Evolutionary conservation across 2,888 invertebrate genomes (phyloP).

Genomic region (Pristionchus fissidentatus): DNA sequence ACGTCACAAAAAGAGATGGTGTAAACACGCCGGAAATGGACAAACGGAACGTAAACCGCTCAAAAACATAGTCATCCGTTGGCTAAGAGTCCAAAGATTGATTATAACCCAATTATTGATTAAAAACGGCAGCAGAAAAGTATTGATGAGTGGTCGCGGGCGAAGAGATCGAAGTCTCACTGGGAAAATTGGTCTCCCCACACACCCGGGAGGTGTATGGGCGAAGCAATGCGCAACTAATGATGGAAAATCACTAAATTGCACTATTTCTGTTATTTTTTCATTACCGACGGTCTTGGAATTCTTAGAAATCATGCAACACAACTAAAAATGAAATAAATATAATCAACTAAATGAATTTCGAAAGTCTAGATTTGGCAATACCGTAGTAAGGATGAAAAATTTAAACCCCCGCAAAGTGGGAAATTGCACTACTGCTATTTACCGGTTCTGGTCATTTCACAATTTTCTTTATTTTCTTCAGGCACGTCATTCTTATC

Average conservation of each 20-base stretch:
- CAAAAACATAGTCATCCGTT: background rate
- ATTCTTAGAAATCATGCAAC: too few relatives aligned
- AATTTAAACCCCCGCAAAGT: background rate
- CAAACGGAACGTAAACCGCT: background rate
- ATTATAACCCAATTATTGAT: background rate
- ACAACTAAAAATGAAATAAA: too few relatives aligned
- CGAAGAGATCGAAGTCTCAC: slow-evolving; percentile 1
- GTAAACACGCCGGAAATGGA: background rate
- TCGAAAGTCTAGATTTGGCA: background rate
- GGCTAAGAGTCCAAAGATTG: background rate
- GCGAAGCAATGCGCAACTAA: background rate
- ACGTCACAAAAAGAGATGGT: background rate
- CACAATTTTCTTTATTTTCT: background rate
- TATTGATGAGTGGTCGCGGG: slow-evolving; percentile 14
- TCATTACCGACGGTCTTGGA: background rate
- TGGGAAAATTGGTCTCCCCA: background rate
- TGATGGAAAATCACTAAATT: background rate
- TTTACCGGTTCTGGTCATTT: background rate
- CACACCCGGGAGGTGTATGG: background rate
- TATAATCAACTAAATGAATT: background rate
- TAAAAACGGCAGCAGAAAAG: background rate
- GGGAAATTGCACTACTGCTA: background rate
- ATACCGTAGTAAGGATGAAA: background rate
- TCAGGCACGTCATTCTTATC: background rate
- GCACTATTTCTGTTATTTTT: background rate